These are phyloP conservation scores for Anthonomus grandis DNA, from an alignment of 1,140 invertebrate species.

Conservation along the genomic window DNA sequence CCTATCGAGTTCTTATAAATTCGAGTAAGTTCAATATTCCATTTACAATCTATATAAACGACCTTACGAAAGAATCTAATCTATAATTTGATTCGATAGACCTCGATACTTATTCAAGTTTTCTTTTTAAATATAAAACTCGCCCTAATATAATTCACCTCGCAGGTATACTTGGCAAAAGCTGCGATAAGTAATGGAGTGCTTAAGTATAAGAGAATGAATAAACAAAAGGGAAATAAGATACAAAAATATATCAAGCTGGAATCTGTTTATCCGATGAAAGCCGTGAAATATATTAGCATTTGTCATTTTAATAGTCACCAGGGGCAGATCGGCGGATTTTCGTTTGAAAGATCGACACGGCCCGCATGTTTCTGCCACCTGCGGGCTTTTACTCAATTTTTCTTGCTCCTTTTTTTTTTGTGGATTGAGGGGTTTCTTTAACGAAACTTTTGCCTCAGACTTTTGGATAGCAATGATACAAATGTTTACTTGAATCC, in stretches of 20 bases:
- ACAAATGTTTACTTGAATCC: too few species aligned
- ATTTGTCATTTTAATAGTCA: conserved; percentile 50
- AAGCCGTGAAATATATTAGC: conserved; percentile 49
- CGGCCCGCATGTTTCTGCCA: conserved; percentile 38
- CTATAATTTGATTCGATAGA: too few species aligned
- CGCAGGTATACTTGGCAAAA: conserved; percentile 8
- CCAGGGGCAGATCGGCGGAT: conserved; percentile 45
- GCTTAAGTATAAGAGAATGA: conserved; percentile 34
- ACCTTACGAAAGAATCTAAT: too few species aligned
- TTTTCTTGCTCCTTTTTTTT: conserved; percentile 14
- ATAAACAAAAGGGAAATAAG: conserved; percentile 43
- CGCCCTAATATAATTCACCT: too few species aligned
- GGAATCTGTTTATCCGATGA: conserved; percentile 44
- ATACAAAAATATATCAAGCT: conserved; percentile 47
- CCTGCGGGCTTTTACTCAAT: conserved; percentile 42
- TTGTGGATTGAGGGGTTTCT: too few species aligned
- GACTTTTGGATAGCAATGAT: too few species aligned
- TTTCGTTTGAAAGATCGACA: conserved; percentile 40
- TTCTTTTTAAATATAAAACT: too few species aligned
- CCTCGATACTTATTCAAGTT: too few species aligned
- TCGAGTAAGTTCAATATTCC: too few species aligned
- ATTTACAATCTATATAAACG: too few species aligned
- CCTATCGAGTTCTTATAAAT: too few species aligned
- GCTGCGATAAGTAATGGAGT: conserved; percentile 31
- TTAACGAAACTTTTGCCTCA: too few species aligned